These are phyloP conservation scores for Heliconius melpomene DNA, from an alignment of 1,140 invertebrate species.

Conservation along the genomic window DNA sequence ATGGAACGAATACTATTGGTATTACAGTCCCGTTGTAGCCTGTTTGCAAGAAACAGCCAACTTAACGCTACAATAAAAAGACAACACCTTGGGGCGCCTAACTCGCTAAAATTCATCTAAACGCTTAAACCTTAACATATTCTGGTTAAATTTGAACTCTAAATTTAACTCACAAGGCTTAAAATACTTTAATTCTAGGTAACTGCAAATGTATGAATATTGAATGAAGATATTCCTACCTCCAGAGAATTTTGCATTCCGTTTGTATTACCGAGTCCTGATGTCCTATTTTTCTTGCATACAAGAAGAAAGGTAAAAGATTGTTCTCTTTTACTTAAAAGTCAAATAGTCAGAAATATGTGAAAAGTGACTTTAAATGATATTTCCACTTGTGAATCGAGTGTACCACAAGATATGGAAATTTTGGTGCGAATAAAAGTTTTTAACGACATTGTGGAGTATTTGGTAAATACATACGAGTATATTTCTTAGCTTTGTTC, in stretches of 20 bases:
- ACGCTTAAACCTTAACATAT: conserved; percentile 28
- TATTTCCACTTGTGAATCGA: background rate
- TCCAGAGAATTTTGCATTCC: conserved; percentile 44
- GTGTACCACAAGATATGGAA: background rate
- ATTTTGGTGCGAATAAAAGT: background rate
- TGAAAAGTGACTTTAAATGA: background rate
- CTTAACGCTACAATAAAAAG: conserved; percentile 31
- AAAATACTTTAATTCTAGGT: background rate
- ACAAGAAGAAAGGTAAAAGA: conserved; percentile 19
- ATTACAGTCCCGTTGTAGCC: conserved; percentile 19
- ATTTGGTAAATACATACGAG: too few species aligned
- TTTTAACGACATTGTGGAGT: background rate
- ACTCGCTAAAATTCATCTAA: conserved; percentile 38
- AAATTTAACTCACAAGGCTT: conserved; percentile 20
- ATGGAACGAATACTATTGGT: conserved; percentile 21
- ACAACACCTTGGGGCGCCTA: conserved; percentile 24
- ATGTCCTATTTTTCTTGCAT: conserved; percentile 36
- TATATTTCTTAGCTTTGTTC: too few species aligned
- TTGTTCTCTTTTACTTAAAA: conserved; percentile 27
- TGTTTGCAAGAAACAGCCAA: conserved; percentile 22
- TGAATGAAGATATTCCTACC: conserved; percentile 48
- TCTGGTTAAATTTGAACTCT: conserved; percentile 25
- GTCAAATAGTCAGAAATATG: conserved; percentile 8
- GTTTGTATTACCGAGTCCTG: conserved; percentile 46
- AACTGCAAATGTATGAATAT: conserved; percentile 43